phyloP scores from a whole-genome alignment of 2,797 vertebrate genomes.

The Buphagus erythrorhynchus region DNA sequence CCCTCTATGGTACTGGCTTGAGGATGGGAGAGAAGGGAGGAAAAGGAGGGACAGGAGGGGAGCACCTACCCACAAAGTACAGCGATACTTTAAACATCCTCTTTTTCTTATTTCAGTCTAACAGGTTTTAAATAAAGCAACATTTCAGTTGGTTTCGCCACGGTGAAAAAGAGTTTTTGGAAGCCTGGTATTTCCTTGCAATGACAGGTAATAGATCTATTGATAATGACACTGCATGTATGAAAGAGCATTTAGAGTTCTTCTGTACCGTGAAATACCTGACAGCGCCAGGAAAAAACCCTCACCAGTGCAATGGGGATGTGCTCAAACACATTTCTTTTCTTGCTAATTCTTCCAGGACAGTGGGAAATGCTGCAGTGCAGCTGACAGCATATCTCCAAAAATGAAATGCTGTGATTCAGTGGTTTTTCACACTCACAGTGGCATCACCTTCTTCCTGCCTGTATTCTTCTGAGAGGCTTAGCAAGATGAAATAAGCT shows the following conservation, averaged over 20 bases:
- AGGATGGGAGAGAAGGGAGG: not conserved
- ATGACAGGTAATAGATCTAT: not conserved
- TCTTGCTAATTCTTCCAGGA: not conserved
- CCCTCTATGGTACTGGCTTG: fast-evolving
- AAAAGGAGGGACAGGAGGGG: not conserved
- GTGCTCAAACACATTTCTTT: not conserved
- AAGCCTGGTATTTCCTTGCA: not conserved
- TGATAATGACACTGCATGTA: not conserved
- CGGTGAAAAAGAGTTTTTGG: not conserved
- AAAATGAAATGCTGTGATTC: not conserved
- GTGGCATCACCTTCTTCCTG: not conserved
- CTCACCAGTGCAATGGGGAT: not conserved
- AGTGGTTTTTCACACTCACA: not conserved
- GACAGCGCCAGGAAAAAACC: not conserved
- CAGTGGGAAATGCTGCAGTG: not conserved
- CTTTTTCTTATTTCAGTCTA: not conserved
- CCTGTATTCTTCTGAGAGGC: not conserved
- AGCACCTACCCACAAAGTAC: not conserved
- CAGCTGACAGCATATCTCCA: not conserved
- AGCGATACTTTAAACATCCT: not conserved
- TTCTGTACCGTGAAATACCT: not conserved
- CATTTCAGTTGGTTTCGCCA: not conserved
- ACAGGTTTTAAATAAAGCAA: not conserved
- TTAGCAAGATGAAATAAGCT: slow-evolving; percentile 9
- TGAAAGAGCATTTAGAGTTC: not conserved